Evolutionary conservation across 1,140 invertebrate genomes (phyloP).

Genomic region (Halyomorpha halys): DNA sequence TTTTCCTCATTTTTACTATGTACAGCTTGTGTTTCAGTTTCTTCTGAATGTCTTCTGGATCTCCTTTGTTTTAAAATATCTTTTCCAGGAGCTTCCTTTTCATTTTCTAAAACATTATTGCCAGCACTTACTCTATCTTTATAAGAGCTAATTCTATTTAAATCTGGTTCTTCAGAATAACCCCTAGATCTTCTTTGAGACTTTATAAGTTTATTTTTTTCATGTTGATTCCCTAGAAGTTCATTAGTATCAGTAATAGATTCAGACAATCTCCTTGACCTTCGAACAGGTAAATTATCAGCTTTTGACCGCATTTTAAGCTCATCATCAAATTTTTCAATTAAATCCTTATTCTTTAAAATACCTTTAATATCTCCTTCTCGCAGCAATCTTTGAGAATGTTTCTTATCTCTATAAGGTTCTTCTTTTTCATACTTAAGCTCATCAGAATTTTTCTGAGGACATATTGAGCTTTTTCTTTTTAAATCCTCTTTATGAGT

Average conservation of each 20-base stretch:
- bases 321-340: neutral
- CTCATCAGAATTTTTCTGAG: neutral
- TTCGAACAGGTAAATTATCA: neutral
- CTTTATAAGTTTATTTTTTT: no score
- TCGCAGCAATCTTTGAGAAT: neutral
- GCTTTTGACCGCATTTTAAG: neutral
- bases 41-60: no score
- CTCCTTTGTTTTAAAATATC: no score
- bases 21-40: no score
- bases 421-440: neutral
- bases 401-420: neutral
- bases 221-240: no score
- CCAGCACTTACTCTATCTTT: no score
- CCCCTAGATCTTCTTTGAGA: neutral
- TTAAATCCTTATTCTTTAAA: neutral
- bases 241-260: no score
- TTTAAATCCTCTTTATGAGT: neutral
- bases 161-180: constrained; percentile 5
- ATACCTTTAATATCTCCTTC: neutral
- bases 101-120: no score
- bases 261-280: no score
- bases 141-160: neutral
- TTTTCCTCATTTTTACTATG: no score
- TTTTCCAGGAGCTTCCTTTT: no score
- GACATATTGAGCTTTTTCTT: neutral